Base-by-base conservation (phyloP, 2,888 invertebrate species). In the Cryptus armator region DNA sequence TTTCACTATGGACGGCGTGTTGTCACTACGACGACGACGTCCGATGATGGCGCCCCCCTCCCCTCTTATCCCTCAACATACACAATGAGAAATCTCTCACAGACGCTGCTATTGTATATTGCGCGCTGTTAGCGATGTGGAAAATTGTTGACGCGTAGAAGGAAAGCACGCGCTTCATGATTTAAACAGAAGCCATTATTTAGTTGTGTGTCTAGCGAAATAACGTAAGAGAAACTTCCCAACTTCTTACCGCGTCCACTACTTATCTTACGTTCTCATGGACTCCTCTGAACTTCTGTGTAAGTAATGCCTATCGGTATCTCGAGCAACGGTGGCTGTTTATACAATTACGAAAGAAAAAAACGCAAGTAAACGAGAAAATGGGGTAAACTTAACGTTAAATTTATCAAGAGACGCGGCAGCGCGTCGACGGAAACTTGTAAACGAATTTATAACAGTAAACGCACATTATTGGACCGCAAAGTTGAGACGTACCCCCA, bases 101-200 rank as follows among this genome's bases (percentile, higher is more conserved):
- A 48, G 19, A 19, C 44, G 6, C 37, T 78, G 9, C 19, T 43
- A 37, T 16, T n/a, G 19, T 59, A 29, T 24, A 44, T 62, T 75
- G 67, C 32, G 2, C 44, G 48, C 12, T 24, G 43, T 67, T 29
- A 10, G 66, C 64, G 64, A 79, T 32, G 48, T 53, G 77, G 56
- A 53, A 59, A 70, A 80, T 80, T 59, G 80, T 68, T 66, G 59
- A 62, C 53, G 80, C 59, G 78, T 72, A 56, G 37, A 72, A 72
- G 51, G 59, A 80, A 66, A 66, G 19, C 37, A 43, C 16, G 19
- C 59, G 53, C 59, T 82, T 84, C 84, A 84, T 84, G 83, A 87
- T 74, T 84, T 82, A 84, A 87, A 87, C 85, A 84, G 83, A 81
- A 87, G 85, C 83, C 74, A 87, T 84, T 82, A 86, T 81, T 87